Percentiles rank a stretch among this genome's conserved stretches.
These are phyloP conservation scores for Nothocercus nigrocapillus DNA, from an alignment of 2,113 vertebrate genomes.

Conservation along the genomic window DNA sequence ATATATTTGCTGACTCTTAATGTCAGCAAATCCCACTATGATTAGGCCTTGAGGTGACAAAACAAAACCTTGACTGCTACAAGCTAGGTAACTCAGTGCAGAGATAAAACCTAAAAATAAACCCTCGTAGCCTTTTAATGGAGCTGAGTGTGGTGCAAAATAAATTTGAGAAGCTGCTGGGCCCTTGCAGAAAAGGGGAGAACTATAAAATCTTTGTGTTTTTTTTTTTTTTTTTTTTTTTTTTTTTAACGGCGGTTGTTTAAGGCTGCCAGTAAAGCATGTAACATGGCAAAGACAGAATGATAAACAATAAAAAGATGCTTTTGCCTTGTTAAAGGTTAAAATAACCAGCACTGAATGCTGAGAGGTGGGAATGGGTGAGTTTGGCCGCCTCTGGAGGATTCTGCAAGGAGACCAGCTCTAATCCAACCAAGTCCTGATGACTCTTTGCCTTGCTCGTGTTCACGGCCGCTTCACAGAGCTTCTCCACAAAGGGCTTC, in stretches of 20 bases:
- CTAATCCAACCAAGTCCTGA: rapidly evolving
- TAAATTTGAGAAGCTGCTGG: conserved; percentile 51
- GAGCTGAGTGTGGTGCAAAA: conserved; percentile 20
- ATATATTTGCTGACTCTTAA: conserved; percentile 63
- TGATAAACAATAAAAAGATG: conserved; percentile 27
- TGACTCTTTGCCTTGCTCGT: not conserved
- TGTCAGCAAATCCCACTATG: conserved; percentile 60
- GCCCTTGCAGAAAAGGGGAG: not conserved
- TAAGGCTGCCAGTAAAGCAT: conserved; percentile 54
- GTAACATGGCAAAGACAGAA: conserved; percentile 24
- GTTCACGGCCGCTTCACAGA: not conserved
- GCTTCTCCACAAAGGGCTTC: not conserved
- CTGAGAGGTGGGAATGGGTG: not conserved
- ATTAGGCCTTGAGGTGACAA: conserved; percentile 66
- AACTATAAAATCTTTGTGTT: conserved; percentile 56
- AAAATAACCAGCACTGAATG: not conserved
- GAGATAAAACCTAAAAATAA: conserved; percentile 68
- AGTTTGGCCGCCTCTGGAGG: not conserved
- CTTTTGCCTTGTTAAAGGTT: not conserved
- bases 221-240: not conserved
- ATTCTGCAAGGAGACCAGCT: not conserved
- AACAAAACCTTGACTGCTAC: conserved; percentile 61
- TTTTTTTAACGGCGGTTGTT: conserved; percentile 47
- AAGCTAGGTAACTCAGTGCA: conserved; percentile 35
- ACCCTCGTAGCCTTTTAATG: conserved; percentile 37